phyloP scores from a whole-genome alignment of 2,113 vertebrate species.

The Podarcis raffonei region DNA sequence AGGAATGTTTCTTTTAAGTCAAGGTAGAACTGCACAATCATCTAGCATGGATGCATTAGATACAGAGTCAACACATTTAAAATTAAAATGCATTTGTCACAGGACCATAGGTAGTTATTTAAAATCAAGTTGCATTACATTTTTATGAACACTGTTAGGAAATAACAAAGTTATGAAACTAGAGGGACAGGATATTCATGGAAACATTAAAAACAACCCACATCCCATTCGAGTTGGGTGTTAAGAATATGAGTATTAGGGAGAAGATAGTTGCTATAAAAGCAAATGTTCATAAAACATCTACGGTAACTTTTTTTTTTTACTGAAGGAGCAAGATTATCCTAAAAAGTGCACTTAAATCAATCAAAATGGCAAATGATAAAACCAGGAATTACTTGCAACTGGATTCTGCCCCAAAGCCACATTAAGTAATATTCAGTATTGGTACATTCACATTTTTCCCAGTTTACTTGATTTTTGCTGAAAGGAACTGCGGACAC shows the following conservation, averaged over 20 bases:
- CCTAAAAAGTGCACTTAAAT: neutral
- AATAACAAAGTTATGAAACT: neutral
- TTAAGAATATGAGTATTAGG: neutral
- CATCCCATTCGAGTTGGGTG: conserved; percentile 16
- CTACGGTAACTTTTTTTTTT: neutral
- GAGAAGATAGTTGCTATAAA: conserved; percentile 10
- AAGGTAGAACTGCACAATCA: neutral
- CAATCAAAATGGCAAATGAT: neutral
- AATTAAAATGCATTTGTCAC: neutral
- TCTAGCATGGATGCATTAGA: neutral
- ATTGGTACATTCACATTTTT: neutral
- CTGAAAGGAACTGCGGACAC: conserved; percentile 23
- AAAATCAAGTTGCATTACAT: neutral
- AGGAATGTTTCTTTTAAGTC: neutral
- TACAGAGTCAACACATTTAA: neutral
- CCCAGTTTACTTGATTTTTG: conserved; percentile 20
- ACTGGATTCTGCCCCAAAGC: neutral
- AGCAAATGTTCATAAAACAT: conserved; percentile 17
- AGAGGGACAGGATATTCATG: neutral
- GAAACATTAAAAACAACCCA: neutral
- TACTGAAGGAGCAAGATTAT: no score
- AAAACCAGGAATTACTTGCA: neutral
- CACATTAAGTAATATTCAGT: neutral
- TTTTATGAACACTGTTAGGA: neutral
- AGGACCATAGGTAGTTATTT: neutral